Evolutionary conservation across 2,888 invertebrate genomes (phyloP), one percentile per base, ranked within the genome.

Genomic region (Pristionchus japonicus): DNA sequence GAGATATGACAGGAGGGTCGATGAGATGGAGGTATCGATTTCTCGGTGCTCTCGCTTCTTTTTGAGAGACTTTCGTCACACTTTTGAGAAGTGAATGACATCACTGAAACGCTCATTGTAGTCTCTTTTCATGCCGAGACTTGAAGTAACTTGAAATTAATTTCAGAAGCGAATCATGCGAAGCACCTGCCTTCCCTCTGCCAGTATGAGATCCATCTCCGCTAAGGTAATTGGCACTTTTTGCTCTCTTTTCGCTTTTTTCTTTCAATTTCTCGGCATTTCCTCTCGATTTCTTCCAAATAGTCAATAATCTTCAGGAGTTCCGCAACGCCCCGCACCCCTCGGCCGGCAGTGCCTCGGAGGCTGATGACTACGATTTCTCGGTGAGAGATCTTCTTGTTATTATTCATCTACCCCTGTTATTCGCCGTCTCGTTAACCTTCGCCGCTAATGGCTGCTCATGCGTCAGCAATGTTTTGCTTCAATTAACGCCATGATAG

Each of bases 291-390:
- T 43, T 43, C 11, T 43, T 43, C 6, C 6, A 43, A 43, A 43
- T 6, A 52, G 20, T 52, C 17, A 15, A 52, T 20, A 57, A 61
- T 40, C 3, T 40, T 40, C 40, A 90, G 47, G 94, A 94, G 88
- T 93, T 93, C 89, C 90, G 93, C 23, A 89, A 90, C 27, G 94
- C 92, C 15, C 94, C 94, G 0, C 91, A 90, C 43, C 93, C 93
- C 31, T 89, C 93, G 3, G 90, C 92, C 1, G 93, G 93, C 23
- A 92, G 91, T 49, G 90, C 89, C 3, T 91, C 93, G 0, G 93
- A 93, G 47, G 89, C 89, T 27, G 92, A 92, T 88, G 93, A 93
- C 61, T 92, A 92, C 27, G 93, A 93, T 85, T 91, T 93, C 87
- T 91, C 92, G 89, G 93, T 93, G 70, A 87, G 87, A 61, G 61